Percentiles rank a stretch among this genome's conserved stretches.
Evolutionary conservation across 2,888 invertebrate genomes (phyloP).

Genomic region (Heliconius aoede): DNA sequence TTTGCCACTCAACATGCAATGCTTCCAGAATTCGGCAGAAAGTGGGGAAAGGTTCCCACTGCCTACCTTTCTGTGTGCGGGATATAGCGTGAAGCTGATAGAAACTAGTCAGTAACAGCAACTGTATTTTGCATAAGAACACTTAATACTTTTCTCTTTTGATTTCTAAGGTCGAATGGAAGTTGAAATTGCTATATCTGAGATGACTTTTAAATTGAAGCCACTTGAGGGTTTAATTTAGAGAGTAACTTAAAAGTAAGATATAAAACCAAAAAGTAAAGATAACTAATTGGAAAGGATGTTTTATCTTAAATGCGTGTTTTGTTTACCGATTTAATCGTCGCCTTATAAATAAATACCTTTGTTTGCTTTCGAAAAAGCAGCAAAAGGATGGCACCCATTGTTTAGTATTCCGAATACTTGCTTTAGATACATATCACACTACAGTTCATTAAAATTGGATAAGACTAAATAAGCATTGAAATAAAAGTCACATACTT

Average conservation of each 20-base stretch:
- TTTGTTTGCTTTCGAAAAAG: slow-evolving; percentile 37
- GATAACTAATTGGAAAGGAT: slow-evolving; percentile 22
- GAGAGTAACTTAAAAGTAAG: background rate
- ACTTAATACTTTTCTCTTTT: no score
- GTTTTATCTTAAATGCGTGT: slow-evolving; percentile 21
- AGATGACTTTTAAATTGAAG: background rate
- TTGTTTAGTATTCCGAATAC: slow-evolving; percentile 36
- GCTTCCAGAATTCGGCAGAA: no score
- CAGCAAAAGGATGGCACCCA: slow-evolving; percentile 26
- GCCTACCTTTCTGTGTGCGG: no score
- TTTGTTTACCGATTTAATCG: slow-evolving; percentile 26
- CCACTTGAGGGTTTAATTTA: background rate
- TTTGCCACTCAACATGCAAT: no score
- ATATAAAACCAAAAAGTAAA: slow-evolving; percentile 1
- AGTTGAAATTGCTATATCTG: background rate
- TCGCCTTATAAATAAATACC: slow-evolving; percentile 25
- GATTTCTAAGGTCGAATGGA: no score
- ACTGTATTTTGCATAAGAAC: background rate
- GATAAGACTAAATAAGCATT: slow-evolving; percentile 19
- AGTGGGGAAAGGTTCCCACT: no score
- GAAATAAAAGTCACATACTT: slow-evolving; percentile 15
- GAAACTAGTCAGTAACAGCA: background rate
- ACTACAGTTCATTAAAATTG: slow-evolving; percentile 22
- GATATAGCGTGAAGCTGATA: no score
- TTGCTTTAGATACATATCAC: slow-evolving; percentile 41